Conservation (phyloP, 2,113 vertebrate species). For the Rhadina sibilatrix region DNA sequence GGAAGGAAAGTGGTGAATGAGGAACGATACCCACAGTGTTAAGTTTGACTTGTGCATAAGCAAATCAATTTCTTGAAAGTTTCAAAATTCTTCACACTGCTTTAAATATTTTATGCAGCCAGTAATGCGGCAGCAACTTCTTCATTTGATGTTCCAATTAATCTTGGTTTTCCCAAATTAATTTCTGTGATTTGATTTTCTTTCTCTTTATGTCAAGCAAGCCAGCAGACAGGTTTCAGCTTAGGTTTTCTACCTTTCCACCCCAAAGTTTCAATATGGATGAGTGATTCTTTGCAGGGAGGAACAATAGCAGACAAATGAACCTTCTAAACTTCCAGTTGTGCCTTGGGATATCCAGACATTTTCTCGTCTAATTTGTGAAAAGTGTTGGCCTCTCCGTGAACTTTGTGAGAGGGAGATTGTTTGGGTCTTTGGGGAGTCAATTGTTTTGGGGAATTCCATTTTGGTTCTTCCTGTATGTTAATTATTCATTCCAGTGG, state of each 20-base stretch:
- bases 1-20: neutral
- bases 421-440: neutral
- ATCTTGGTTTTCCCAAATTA: neutral
- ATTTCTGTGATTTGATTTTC: neutral
- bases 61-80: neutral
- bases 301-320: rapidly evolving
- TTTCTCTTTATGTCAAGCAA: neutral
- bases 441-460: neutral
- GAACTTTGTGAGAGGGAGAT: neutral
- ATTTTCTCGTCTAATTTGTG: neutral
- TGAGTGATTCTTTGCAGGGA: neutral
- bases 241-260: neutral
- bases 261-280: neutral
- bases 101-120: neutral
- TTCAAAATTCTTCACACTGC: neutral
- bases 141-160: neutral
- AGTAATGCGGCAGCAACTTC: neutral
- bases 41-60: neutral
- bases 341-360: neutral
- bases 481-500: neutral
- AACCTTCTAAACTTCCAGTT: neutral
- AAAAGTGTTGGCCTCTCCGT: neutral
- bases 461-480: neutral
- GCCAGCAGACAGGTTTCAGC: neutral
- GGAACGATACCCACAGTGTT: neutral